Evolutionary conservation across 2,113 vertebrate species (phyloP), one percentile per base, ranked within the genome.

Genomic region (Centrocercus urophasianus): DNA sequence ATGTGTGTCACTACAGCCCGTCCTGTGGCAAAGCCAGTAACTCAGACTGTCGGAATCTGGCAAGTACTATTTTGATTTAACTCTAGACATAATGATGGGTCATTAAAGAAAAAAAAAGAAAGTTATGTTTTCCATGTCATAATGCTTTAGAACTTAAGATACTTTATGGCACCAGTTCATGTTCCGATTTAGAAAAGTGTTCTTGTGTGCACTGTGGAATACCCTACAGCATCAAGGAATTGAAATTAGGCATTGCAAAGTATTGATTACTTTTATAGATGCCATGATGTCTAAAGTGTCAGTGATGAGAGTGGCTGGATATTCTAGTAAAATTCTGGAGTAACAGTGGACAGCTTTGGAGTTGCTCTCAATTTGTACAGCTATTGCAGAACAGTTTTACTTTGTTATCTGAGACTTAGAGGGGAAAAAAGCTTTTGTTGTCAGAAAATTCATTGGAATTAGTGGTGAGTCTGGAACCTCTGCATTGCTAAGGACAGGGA

Each of bases 11-110:
- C 72, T 70, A 10, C 72, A 79, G 0, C 63, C 40, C 71, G 72
- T 86, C 42, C 69, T 84, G 59, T 82, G 80, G 95, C 64, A 88
- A 69, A 93, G 71, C 40, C 83, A 94, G 82, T 52, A 86, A 83
- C 86, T 90, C 73, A 89, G 93, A 57, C 54, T 47, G 66, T 77
- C 72, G 71, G 75, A 61, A 69, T 77, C 38, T 81, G 65, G 75
- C 88, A 87, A 59, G 80, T 93, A 52, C n/a, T 69, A 9, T 80
- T 93, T 75, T 77, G 61, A 89, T 83, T 86, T 91, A 74, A 45
- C 22, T 86, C 63, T 91, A 78, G 54, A 65, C 18, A 10, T 74
- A 77, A 63, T 64, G 64, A 52, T 76, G 34, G 13, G 34, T 72
- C 47, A 54, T 90, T 59, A 89, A 73, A 83, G 81, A 71, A 89